Evolutionary conservation across 2,113 vertebrate species (phyloP).

Genomic region (Notiomystis cincta): DNA sequence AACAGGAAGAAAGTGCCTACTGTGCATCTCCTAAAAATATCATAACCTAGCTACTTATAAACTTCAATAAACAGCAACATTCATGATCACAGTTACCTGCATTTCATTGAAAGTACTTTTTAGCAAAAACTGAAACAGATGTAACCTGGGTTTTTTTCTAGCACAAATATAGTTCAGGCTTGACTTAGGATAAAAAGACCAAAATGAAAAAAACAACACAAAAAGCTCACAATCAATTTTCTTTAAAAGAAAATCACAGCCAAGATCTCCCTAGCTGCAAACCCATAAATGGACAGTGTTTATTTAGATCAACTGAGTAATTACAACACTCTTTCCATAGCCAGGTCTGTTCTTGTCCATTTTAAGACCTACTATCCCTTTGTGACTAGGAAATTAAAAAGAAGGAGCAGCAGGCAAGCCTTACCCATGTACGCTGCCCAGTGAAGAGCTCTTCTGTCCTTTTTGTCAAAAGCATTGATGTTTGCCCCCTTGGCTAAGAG

Average conservation of each 20-base stretch:
- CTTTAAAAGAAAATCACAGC: neutral
- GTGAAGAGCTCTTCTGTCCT: slow-evolving; percentile 92
- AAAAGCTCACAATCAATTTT: neutral
- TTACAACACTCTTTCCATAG: neutral
- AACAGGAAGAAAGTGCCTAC: neutral
- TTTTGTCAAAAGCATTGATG: slow-evolving; percentile 98
- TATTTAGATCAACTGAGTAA: neutral
- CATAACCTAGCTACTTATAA: neutral
- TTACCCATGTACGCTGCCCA: slow-evolving; percentile 97
- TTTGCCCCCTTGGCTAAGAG: slow-evolving; percentile 94
- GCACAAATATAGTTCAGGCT: neutral
- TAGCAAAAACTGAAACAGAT: neutral
- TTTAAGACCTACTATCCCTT: neutral
- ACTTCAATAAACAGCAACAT: neutral
- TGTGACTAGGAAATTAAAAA: neutral
- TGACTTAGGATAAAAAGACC: neutral
- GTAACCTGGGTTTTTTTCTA: neutral
- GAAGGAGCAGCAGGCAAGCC: neutral
- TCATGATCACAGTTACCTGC: neutral
- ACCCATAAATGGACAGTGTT: neutral
- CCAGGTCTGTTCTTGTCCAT: neutral
- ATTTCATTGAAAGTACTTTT: neutral
- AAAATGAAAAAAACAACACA: neutral
- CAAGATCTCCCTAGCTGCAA: neutral
- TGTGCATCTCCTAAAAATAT: neutral